These are phyloP conservation scores for Xestia c-nigrum DNA, from an alignment of 2,888 invertebrate genomes.

Conservation along the genomic window DNA sequence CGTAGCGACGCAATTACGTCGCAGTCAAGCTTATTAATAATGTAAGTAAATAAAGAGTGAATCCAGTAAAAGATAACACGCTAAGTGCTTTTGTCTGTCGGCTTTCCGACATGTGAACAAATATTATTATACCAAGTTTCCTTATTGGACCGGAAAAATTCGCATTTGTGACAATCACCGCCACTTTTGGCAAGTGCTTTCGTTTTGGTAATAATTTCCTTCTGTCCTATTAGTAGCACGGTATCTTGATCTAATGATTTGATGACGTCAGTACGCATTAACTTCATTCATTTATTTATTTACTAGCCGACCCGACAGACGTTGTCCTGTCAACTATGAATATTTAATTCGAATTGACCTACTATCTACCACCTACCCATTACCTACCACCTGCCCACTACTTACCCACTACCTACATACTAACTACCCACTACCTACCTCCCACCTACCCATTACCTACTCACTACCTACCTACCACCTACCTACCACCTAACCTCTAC, in stretches of 20 bases:
- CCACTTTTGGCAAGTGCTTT: slow-evolving; percentile 28
- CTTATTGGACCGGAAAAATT: slow-evolving; percentile 65
- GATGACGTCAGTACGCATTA: neutral
- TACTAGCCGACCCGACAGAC: no score
- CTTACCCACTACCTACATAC: no score
- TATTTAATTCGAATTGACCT: no score
- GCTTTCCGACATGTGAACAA: slow-evolving; percentile 68
- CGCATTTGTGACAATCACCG: slow-evolving; percentile 47
- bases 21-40: slow-evolving; percentile 32
- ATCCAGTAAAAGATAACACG: slow-evolving; percentile 51
- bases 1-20: slow-evolving; percentile 2
- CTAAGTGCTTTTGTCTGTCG: slow-evolving; percentile 71
- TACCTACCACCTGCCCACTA: no score
- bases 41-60: slow-evolving; percentile 46
- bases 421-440: no score
- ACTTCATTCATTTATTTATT: neutral
- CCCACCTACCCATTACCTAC: no score
- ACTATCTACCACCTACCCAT: no score
- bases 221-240: neutral
- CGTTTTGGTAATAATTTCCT: slow-evolving; percentile 34
- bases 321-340: no score
- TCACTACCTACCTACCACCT: no score
- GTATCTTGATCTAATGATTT: neutral
- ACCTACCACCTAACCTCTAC: no score
- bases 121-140: slow-evolving; percentile 67